A percentile compares a stretch with the other conserved stretches of the same genome.
Evolutionary conservation across 2,888 invertebrate genomes (phyloP).

Genomic region (Phyllotreta striolata): DNA sequence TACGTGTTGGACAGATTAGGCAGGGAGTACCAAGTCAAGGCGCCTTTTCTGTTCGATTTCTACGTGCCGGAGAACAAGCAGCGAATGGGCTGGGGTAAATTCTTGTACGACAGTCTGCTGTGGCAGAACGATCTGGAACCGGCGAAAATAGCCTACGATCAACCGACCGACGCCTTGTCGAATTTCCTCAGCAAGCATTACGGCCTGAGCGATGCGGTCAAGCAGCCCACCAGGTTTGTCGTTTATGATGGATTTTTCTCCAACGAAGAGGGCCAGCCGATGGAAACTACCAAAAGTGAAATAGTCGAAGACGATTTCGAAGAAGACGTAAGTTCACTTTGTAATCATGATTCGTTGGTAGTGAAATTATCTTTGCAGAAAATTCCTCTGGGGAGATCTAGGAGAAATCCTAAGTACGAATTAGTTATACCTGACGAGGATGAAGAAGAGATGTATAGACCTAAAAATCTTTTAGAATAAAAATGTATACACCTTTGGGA

Average conservation of each 20-base stretch:
- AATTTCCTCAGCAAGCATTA: constrained; percentile 5
- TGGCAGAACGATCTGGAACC: background rate
- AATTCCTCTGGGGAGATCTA: background rate
- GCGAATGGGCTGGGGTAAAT: constrained; percentile 11
- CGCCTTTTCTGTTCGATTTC: constrained; percentile 6
- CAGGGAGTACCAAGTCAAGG: constrained; percentile 1
- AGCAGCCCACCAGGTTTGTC: background rate
- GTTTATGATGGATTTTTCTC: constrained; percentile 8
- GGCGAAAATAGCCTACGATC: background rate
- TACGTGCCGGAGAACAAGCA: constrained; percentile 11
- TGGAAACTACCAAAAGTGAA: background rate
- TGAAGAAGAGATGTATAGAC: constrained; percentile 13
- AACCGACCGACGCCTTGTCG: constrained; percentile 1
- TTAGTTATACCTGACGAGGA: background rate
- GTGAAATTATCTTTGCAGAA: background rate
- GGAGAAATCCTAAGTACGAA: background rate
- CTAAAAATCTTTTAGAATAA: constrained; percentile 1
- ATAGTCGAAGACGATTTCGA: background rate
- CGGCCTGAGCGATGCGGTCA: background rate
- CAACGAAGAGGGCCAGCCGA: background rate
- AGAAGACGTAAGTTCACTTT: background rate
- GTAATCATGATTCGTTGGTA: no score
- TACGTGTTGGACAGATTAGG: constrained; percentile 5
- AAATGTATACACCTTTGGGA: background rate
- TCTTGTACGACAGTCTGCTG: background rate